Evolutionary conservation across 1,140 invertebrate genomes (phyloP).

Genomic region (Diabrotica undecimpunctata): DNA sequence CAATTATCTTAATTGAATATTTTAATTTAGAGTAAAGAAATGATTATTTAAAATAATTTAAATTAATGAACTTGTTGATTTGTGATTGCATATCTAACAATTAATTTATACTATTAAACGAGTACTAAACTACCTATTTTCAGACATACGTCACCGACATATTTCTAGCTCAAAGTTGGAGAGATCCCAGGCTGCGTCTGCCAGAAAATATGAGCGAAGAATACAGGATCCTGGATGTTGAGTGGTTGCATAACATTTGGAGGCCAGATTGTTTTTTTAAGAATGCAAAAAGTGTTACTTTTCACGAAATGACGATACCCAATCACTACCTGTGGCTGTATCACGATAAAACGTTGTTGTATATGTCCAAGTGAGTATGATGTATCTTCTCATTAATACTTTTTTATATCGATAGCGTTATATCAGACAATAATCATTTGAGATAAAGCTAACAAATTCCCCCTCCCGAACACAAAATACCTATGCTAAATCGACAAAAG

Average conservation of each 20-base stretch:
- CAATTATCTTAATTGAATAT: too few relatives aligned
- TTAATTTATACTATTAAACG: too few relatives aligned
- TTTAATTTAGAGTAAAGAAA: too few relatives aligned
- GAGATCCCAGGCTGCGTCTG: slow-evolving; percentile 77
- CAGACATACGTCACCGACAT: slow-evolving; percentile 91
- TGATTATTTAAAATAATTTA: too few relatives aligned
- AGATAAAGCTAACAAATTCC: too few relatives aligned
- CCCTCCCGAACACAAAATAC: too few relatives aligned
- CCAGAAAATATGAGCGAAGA: slow-evolving; percentile 91
- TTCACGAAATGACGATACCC: slow-evolving; percentile 91
- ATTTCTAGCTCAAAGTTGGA: slow-evolving; percentile 88
- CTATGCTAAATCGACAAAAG: too few relatives aligned
- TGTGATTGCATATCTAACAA: too few relatives aligned
- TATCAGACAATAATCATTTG: too few relatives aligned
- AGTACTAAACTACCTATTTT: slow-evolving; percentile 24
- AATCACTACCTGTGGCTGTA: slow-evolving; percentile 91
- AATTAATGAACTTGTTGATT: too few relatives aligned
- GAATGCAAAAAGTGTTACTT: slow-evolving; percentile 89
- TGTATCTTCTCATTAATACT: too few relatives aligned
- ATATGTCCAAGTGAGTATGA: slow-evolving; percentile 80
- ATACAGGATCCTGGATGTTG: slow-evolving; percentile 83
- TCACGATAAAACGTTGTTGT: slow-evolving; percentile 83
- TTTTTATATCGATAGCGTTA: too few relatives aligned
- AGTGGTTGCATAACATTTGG: slow-evolving; percentile 89
- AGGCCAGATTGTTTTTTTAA: slow-evolving; percentile 90